Evolutionary conservation across 1,140 invertebrate genomes (phyloP), one percentile per base, ranked within the genome.

Genomic region (Liolophura sinensis): DNA sequence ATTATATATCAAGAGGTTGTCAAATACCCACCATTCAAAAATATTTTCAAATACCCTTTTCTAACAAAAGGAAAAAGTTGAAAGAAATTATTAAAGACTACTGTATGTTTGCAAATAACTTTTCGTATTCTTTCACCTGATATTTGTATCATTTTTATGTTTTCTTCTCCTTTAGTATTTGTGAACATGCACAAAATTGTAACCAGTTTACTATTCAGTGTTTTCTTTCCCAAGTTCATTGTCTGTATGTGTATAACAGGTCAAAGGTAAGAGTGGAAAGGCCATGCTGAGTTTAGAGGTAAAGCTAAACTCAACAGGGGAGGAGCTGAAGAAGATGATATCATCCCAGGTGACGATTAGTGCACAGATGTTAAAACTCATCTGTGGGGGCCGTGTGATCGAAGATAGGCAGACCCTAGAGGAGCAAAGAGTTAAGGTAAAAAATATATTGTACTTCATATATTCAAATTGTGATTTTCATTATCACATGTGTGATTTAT

Each of bases 381-480:
- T 92, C 73, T 85, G 84, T 61, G 85, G 86, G 67, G 91, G 91
- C 1, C 87, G 85, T 77, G 86, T 92, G 16, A 79, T 92, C n/a
- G 84, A 86, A n/a, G 82, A 87, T 60, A 77, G 83, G 12, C 62
- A 73, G 31, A 83, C 77, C 7, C 75, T 92, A 6, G 73, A 82
- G 12, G 79, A 81, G 24, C 91, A 92, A 75, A 85, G 87, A 57
- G 75, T 90, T 16, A 88, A 89, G 72, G 78, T 80, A 65, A n/a
- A n/a, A n/a, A n/a, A n/a, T n/a, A n/a, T n/a, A n/a, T n/a, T n/a
- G n/a, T n/a, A n/a, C n/a, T n/a, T n/a, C n/a, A n/a, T n/a, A n/a
- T n/a, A 52, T 47, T 62, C 24, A 52, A n/a, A 22, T 24, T 24
- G n/a, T n/a, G 3, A 6, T 59, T 40, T 25, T 1, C n/a, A 48